Evolutionary conservation across 2,797 vertebrate genomes (phyloP).

Genomic region (Megalops cyprinoides): DNA sequence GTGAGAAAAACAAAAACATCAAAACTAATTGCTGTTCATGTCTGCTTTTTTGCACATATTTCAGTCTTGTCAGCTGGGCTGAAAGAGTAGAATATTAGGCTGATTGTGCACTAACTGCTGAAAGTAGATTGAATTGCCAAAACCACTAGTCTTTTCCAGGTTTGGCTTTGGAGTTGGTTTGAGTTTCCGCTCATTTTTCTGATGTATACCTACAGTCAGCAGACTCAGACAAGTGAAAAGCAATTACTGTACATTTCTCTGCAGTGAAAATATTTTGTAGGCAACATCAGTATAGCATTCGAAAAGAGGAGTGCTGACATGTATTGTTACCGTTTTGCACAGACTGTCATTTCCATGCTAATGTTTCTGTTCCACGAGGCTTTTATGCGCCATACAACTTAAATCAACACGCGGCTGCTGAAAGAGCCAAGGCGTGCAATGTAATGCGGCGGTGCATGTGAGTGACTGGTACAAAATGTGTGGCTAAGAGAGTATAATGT

Average conservation of each 20-base stretch:
- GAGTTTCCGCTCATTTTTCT: conserved; percentile 7
- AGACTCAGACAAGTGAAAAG: conserved; percentile 1
- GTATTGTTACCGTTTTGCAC: neutral
- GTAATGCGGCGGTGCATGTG: neutral
- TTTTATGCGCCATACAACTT: neutral
- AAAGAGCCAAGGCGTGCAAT: neutral
- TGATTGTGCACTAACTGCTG: neutral
- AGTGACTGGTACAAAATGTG: too few species aligned
- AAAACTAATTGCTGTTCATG: neutral
- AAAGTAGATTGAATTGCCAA: neutral
- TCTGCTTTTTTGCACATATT: neutral
- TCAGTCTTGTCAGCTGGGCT: neutral
- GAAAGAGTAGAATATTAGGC: neutral
- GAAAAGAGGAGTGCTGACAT: neutral
- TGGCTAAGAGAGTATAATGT: too few species aligned
- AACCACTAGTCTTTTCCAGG: conserved; percentile 9
- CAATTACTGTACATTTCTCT: conserved; percentile 16
- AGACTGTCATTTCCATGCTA: conserved; percentile 8
- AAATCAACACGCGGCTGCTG: neutral
- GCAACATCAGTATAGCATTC: conserved; percentile 4
- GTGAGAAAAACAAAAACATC: neutral
- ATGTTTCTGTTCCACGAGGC: neutral
- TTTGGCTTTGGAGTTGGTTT: neutral
- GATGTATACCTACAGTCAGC: conserved; percentile 11
- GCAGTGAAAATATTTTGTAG: conserved; percentile 16